Evolutionary conservation across 2,113 vertebrate genomes (phyloP), one percentile per base, ranked within the genome.

Genomic region (Sorex fumeus): DNA sequence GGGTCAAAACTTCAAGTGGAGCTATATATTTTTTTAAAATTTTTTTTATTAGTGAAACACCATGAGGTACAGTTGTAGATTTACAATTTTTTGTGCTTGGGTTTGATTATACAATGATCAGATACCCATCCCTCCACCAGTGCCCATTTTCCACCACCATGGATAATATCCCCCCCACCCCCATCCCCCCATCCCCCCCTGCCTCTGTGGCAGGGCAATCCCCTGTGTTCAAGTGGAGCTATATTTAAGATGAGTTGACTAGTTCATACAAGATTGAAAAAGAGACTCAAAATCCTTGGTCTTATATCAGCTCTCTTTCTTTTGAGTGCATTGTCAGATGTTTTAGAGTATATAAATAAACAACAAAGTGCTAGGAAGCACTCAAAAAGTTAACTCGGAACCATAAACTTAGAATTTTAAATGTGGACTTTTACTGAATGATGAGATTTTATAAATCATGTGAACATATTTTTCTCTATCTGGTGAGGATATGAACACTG

Each of bases 381-480:
- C 47, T 86, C 64, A 66, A 70, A 72, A 84, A 47, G 71, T 43
- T 6, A 43, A 94, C 9, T 74, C 19, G 66, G 60, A 50, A 67
- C 8, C 12, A 69, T 64, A 23, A 86, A 76, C 83, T 88, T 83
- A 71, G 53, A 94, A 91, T 81, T 89, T 94, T 80, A 91, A 87
- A 84, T 72, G 70, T 72, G 40, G 16, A 66, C 84, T 87, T 86
- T 67, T 2, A 57, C 36, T 62, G 32, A 90, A 90, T 32, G 40
- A 66, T 40, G 62, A 71, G 70, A 9, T 76, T 71, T 15, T 15
- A 74, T 69, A 91, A 90, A 45, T n/a, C 60, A 74, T 6, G 8
- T 62, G 67, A 69, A 45, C 27, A 75, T 87, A 89, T 71, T 87
- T 23, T 80, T 87, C 34, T 47, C 80, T 28, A 66, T 80, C 32